These are phyloP conservation scores for Muscina levida DNA, from an alignment of 2,888 invertebrate species.

Conservation along the genomic window DNA sequence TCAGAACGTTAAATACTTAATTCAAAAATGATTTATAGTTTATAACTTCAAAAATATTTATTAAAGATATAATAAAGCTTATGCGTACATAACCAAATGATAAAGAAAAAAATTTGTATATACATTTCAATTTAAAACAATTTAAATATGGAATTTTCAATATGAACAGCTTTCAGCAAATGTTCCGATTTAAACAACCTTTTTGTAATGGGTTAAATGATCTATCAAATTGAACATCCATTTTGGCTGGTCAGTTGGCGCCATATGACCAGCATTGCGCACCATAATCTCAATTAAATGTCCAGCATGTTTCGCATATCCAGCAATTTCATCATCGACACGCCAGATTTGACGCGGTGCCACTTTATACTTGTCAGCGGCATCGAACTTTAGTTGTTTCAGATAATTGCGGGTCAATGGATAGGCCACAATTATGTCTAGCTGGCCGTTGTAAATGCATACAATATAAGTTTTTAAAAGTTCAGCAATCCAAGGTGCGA, in stretches of 20 bases:
- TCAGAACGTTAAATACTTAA: no score
- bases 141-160: no score
- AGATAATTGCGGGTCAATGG: constrained; percentile 91
- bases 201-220: constrained; percentile 74
- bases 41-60: no score
- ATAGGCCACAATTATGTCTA: constrained; percentile 96
- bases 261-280: constrained; percentile 91
- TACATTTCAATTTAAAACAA: no score
- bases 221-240: constrained; percentile 88
- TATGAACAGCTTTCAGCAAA: no score
- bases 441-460: constrained; percentile 92
- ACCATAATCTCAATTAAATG: constrained; percentile 88
- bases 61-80: no score
- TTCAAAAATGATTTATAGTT: no score
- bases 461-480: constrained; percentile 83
- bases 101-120: no score
- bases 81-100: no score
- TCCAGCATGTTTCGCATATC: constrained; percentile 87
- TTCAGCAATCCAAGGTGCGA: constrained; percentile 86
- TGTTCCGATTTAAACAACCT: constrained; percentile 34
- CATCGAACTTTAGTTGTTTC: constrained; percentile 85
- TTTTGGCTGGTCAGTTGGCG: constrained; percentile 88
- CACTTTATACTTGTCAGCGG: constrained; percentile 84
- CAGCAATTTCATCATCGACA: constrained; percentile 85
- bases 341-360: constrained; percentile 86